Evolutionary conservation across 1,140 invertebrate species (phyloP), one percentile per base, ranked within the genome.

Genomic region (Orius laevigatus): DNA sequence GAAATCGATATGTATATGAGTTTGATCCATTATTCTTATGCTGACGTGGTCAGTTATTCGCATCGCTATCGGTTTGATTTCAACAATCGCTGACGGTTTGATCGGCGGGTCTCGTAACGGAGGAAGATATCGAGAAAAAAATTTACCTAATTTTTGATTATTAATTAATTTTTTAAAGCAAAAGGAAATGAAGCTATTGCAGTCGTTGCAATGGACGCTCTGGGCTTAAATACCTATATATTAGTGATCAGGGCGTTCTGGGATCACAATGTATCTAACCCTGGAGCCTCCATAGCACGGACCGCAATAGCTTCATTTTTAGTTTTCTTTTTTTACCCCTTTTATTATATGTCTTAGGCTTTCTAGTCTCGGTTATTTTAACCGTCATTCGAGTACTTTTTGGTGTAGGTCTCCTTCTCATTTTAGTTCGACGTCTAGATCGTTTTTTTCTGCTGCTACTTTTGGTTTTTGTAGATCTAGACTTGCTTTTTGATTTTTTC

Each of bases 11-110:
- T 45, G 43, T 31, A 45, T 45, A 20, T 45, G 43, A n/a, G 25
- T 10, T n/a, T 45, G 43, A 31, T 16, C 32, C 43, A 45, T 31
- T n/a, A 45, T 45, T 31, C 43, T 45, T 2, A 45, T 10, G 25
- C 43, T 45, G 43, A 45, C 43, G n/a, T 45, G 32, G n/a, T 45
- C 43, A 5, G 43, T 45, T 10, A 45, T 45, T 45, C 18, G 25
- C 10, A 45, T 32, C 2, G 43, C 18, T 2, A 45, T 31, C 25
- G 43, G 43, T 12, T 19, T n/a, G 3, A 45, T 32, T 25, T 45
- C 20, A n/a, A 31, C 32, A 3, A 45, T 45, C 2, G 43, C 19
- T 6, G n/a, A 2, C 2, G 25, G 43, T n/a, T 45, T 25, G 8
- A 18, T 32, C n/a, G 43, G 43, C 12, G 11, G 25, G 5, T 32